These are phyloP conservation scores for Barnardius zonarius DNA, from an alignment of 2,113 vertebrate species.

Conservation along the genomic window DNA sequence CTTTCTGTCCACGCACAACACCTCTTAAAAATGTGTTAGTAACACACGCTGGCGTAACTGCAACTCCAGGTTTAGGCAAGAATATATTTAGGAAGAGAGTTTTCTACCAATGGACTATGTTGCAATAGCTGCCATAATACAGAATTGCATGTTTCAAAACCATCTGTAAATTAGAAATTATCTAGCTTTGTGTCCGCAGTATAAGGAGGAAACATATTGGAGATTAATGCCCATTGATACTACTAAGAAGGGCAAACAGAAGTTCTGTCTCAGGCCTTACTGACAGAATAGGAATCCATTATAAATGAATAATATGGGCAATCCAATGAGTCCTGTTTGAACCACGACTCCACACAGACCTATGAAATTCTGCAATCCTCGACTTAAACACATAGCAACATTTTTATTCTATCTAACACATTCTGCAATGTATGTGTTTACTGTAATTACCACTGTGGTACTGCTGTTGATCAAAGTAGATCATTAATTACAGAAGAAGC, in stretches of 20 bases:
- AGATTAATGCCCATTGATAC: background rate
- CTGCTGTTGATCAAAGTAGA: slow-evolving; percentile 10
- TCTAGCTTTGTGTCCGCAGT: background rate
- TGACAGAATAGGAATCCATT: slow-evolving; percentile 1
- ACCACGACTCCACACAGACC: background rate
- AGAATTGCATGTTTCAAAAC: background rate
- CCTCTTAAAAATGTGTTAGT: background rate
- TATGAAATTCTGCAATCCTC: background rate
- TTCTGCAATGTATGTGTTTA: slow-evolving; percentile 3
- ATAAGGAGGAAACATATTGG: background rate
- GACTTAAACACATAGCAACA: background rate
- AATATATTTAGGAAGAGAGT: background rate
- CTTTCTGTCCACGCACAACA: background rate
- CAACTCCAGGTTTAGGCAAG: background rate
- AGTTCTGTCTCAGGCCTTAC: background rate
- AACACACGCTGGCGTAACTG: background rate
- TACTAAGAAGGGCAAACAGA: background rate
- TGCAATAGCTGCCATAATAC: background rate
- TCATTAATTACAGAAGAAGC: slow-evolving; percentile 41
- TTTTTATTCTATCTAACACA: background rate
- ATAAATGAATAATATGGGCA: background rate
- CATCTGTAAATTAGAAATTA: background rate
- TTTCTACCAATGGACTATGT: background rate
- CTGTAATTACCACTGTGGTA: slow-evolving; percentile 5
- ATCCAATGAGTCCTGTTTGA: background rate